phyloP scores from a whole-genome alignment of 1,140 invertebrate genomes.

The Arion vulgaris region DNA sequence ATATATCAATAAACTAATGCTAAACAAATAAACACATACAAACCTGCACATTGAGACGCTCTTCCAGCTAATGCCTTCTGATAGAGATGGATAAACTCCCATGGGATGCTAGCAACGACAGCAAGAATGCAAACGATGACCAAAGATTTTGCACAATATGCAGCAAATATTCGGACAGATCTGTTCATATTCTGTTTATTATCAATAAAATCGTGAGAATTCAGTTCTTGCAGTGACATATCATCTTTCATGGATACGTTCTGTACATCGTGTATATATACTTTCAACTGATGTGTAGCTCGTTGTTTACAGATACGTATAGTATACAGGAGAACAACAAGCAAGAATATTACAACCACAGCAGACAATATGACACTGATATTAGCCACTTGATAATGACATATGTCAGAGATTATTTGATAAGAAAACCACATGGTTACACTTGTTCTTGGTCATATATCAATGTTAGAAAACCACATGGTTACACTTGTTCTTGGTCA shows the following conservation, averaged over 20 bases:
- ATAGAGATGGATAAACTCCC: slow-evolving; percentile 60
- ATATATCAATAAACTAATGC: too few species aligned
- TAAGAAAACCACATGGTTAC: too few species aligned
- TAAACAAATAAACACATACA: neutral
- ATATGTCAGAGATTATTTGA: too few species aligned
- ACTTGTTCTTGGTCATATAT: too few species aligned
- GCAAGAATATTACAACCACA: neutral
- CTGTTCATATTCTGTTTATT: neutral
- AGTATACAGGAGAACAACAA: neutral
- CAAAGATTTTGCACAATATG: neutral
- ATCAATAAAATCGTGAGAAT: neutral
- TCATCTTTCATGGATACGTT: neutral
- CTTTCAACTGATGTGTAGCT: neutral
- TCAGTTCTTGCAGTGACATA: neutral
- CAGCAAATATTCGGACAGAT: too few species aligned
- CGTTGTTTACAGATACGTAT: neutral
- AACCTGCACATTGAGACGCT: slow-evolving; percentile 36
- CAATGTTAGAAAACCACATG: too few species aligned
- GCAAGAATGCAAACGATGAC: neutral
- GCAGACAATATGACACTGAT: neutral
- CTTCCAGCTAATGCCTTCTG: slow-evolving; percentile 53
- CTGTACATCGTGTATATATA: neutral
- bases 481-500: too few species aligned
- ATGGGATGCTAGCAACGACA: slow-evolving; percentile 50
- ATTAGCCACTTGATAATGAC: neutral